Evolutionary conservation across 2,888 invertebrate genomes (phyloP).

Genomic region (Drymonia ruficornis): DNA sequence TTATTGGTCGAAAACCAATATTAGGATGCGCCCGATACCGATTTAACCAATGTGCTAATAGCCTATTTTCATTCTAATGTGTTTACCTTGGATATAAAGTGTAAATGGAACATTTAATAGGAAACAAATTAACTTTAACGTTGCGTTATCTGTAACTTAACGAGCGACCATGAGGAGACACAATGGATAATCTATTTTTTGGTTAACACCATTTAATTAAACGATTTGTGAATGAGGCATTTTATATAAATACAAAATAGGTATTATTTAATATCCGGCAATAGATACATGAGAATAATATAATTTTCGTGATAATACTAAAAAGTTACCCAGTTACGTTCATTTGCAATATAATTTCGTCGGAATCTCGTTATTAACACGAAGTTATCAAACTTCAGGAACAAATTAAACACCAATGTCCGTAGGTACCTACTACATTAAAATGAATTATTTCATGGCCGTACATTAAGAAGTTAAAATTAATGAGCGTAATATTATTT

Average conservation of each 20-base stretch:
- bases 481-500: not conserved
- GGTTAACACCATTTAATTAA: no score
- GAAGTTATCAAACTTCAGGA: not conserved
- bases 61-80: slow-evolving; percentile 38
- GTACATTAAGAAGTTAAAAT: slow-evolving; percentile 4
- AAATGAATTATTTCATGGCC: slow-evolving; percentile 7
- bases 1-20: slow-evolving; percentile 52
- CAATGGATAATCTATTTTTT: no score
- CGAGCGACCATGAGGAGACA: no score
- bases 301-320: no score
- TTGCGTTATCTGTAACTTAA: no score
- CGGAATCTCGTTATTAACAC: not conserved
- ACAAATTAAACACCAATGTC: not conserved
- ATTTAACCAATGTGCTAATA: slow-evolving; percentile 42
- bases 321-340: not conserved
- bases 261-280: no score
- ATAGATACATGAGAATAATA: no score
- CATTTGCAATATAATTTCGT: not conserved
- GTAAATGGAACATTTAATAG: slow-evolving; percentile 10
- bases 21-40: slow-evolving; percentile 36
- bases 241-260: no score
- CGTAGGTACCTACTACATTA: no score
- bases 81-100: slow-evolving; percentile 17
- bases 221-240: no score
- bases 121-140: no score